Evolutionary conservation across 2,888 invertebrate genomes (phyloP).

Genomic region (Cryptocephalus moraei): DNA sequence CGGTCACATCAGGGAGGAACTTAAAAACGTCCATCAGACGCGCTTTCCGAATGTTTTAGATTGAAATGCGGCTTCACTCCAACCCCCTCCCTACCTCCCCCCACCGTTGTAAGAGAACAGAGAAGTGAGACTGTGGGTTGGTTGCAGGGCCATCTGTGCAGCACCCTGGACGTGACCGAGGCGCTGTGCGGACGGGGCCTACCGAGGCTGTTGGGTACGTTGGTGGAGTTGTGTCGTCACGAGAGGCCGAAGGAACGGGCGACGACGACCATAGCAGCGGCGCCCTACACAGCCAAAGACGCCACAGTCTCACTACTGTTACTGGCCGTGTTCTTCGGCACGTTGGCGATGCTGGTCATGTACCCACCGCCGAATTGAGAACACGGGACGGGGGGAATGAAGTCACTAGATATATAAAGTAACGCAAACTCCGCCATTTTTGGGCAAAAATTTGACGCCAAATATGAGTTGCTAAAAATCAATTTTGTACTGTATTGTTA

Average conservation of each 20-base stretch:
- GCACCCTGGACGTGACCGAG: constrained; percentile 45
- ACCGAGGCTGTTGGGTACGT: constrained; percentile 33
- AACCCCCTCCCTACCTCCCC: no score
- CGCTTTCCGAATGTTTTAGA: no score
- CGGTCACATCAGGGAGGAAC: no score
- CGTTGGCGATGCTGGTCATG: constrained; percentile 38
- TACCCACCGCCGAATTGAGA: constrained; percentile 40
- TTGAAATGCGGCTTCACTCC: no score
- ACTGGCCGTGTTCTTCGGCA: constrained; percentile 38
- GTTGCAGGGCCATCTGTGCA: constrained; percentile 49
- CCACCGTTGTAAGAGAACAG: neutral
- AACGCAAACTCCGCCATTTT: no score
- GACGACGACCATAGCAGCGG: constrained; percentile 18
- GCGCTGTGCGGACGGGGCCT: constrained; percentile 35
- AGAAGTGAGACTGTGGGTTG: constrained; percentile 38
- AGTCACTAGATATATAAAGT: no score
- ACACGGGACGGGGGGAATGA: no score
- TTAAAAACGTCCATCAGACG: no score
- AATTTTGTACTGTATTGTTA: no score
- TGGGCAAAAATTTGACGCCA: no score
- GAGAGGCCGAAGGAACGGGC: constrained; percentile 19
- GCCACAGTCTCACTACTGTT: constrained; percentile 44
- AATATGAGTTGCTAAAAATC: no score
- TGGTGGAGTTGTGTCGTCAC: constrained; percentile 30
- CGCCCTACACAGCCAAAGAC: constrained; percentile 26